phyloP scores from a whole-genome alignment of 2,113 vertebrate genomes.

The Microtus montanus region DNA sequence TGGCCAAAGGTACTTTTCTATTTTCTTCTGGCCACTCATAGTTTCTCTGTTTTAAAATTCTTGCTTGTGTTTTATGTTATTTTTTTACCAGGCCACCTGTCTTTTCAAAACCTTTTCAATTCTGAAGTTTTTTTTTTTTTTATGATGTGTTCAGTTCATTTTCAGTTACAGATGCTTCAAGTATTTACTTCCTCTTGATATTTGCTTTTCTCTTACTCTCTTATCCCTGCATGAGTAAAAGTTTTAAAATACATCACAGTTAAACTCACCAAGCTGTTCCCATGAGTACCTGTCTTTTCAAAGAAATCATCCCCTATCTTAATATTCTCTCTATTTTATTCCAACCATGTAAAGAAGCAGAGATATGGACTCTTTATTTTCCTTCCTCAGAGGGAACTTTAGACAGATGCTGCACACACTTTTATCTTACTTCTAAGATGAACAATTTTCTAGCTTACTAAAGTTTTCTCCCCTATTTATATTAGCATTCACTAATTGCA shows the following conservation, averaged over 20 bases:
- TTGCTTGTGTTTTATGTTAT: not conserved
- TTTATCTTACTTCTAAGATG: not conserved
- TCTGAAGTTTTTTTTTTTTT: not conserved
- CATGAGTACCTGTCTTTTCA: not conserved
- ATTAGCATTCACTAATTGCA: not conserved
- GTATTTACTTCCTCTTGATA: not conserved
- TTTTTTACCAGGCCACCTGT: not conserved
- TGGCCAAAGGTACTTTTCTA: not conserved
- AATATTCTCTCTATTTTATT: not conserved
- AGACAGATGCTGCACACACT: not conserved
- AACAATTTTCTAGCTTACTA: not conserved
- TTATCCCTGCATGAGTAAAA: not conserved
- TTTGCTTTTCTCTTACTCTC: conserved; percentile 11
- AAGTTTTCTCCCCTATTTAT: not conserved
- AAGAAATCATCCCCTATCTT: not conserved
- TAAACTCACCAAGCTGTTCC: conserved; percentile 10
- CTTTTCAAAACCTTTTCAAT: not conserved
- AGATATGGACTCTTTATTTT: not conserved
- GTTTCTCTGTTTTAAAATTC: conserved; percentile 22
- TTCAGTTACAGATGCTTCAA: not conserved
- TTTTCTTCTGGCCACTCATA: not conserved
- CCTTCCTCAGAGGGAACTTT: not conserved
- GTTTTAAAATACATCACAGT: conserved; percentile 1
- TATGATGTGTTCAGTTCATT: not conserved
- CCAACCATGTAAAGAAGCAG: not conserved